These are phyloP conservation scores for Chrysemys picta DNA, from an alignment of 2,113 vertebrate species.

Conservation along the genomic window DNA sequence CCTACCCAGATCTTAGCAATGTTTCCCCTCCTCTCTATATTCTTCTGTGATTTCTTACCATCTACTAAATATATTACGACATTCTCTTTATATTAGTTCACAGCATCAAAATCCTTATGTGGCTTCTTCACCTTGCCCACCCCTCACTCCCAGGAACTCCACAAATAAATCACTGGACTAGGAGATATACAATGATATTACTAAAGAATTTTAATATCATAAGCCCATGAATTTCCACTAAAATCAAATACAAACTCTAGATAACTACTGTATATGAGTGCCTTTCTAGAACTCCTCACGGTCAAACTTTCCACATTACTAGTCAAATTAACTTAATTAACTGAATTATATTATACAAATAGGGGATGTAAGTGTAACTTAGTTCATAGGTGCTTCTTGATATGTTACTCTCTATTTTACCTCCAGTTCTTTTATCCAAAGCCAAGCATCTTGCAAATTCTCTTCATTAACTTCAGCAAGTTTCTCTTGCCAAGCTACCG, in stretches of 20 bases:
- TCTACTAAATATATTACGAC: neutral
- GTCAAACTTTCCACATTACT: neutral
- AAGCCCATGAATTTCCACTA: neutral
- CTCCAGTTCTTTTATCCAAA: constrained; percentile 84
- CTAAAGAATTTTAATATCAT: neutral
- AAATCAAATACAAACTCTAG: neutral
- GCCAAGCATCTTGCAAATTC: constrained; percentile 77
- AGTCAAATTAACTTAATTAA: neutral
- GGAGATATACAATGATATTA: neutral
- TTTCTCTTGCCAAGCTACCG: constrained; percentile 79
- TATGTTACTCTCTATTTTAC: constrained; percentile 64
- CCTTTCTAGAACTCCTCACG: neutral
- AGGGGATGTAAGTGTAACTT: neutral
- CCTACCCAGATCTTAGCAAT: neutral
- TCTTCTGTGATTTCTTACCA: neutral
- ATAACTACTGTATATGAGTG: neutral
- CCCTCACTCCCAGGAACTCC: neutral
- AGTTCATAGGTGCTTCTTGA: neutral
- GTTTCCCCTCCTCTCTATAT: neutral
- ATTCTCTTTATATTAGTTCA: neutral
- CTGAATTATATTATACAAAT: neutral
- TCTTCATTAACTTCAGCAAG: constrained; percentile 81
- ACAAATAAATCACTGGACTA: neutral
- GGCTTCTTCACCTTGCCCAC: neutral
- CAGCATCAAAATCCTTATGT: neutral